A percentile compares a stretch with the other conserved stretches of the same genome.
Evolutionary conservation across 2,888 invertebrate species (phyloP).

Genomic region (Sipha maydis): DNA sequence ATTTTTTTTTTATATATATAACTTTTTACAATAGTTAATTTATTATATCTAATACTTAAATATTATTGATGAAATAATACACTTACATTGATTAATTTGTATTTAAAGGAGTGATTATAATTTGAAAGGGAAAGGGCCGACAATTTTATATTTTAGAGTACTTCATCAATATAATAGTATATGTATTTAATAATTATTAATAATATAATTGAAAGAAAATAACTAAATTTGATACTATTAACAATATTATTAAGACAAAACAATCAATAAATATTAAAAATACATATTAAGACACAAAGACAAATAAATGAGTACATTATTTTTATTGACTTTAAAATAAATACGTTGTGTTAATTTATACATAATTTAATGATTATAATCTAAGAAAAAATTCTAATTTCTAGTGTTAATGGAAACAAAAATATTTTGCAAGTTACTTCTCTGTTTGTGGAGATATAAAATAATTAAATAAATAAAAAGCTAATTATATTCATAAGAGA

Average conservation of each 20-base stretch:
- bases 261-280: constrained; percentile 23
- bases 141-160: constrained; percentile 5
- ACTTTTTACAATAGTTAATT: constrained; percentile 37
- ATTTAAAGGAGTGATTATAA: constrained; percentile 35
- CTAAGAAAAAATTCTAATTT: constrained; percentile 40
- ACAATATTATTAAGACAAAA: neutral
- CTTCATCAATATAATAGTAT: neutral
- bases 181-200: constrained; percentile 22
- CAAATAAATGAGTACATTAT: constrained; percentile 23
- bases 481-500: constrained; percentile 18
- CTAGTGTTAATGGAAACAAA: constrained; percentile 55
- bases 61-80: constrained; percentile 39
- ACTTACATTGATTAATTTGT: constrained; percentile 13
- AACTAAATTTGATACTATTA: constrained; percentile 19
- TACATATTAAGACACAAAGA: constrained; percentile 18
- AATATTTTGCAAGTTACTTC: constrained; percentile 21
- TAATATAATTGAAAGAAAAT: constrained; percentile 9
- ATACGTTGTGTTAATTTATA: constrained; percentile 39
- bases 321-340: constrained; percentile 44
- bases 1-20: constrained; percentile 20
- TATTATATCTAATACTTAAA: constrained; percentile 39
- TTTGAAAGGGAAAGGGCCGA: constrained; percentile 47
- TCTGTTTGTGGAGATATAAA: constrained; percentile 19
- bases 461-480: constrained; percentile 1
- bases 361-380: constrained; percentile 19